Conservation (phyloP, 2,113 vertebrate genomes). For the Onychostoma macrolepis region DNA sequence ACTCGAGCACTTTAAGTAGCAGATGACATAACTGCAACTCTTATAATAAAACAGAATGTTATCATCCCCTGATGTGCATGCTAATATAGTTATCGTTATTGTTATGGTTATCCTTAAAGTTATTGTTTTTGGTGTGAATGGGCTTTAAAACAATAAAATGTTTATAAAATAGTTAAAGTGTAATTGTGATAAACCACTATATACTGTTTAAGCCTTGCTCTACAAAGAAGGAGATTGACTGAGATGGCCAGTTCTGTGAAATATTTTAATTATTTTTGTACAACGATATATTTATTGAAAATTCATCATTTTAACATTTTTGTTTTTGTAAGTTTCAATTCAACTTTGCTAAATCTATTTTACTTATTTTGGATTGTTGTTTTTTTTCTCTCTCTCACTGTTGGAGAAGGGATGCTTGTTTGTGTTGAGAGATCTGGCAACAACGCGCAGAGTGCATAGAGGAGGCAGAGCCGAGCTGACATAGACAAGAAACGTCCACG, state of each 20-base stretch:
- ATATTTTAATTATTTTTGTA: neutral
- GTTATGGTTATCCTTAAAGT: neutral
- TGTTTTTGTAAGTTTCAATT: too few relatives aligned
- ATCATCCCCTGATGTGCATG: too few relatives aligned
- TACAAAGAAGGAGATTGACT: neutral
- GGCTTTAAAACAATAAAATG: neutral
- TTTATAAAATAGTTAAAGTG: neutral
- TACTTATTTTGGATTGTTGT: neutral
- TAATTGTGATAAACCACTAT: neutral
- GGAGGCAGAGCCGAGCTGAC: constrained; percentile 1
- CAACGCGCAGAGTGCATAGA: neutral
- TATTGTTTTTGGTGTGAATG: neutral
- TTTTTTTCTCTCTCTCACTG: neutral
- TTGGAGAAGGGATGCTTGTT: neutral
- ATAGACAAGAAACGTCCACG: neutral
- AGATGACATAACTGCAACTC: neutral
- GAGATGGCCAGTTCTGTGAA: neutral
- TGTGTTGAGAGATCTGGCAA: constrained; percentile 2
- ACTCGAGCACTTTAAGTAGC: neutral
- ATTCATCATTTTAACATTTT: neutral
- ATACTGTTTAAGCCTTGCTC: neutral
- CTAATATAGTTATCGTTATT: too few relatives aligned
- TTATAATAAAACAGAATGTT: neutral
- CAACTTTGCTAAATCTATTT: too few relatives aligned
- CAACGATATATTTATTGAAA: neutral